Evolutionary conservation across 2,888 invertebrate species (phyloP).

Genomic region (Polymixis lichenea): DNA sequence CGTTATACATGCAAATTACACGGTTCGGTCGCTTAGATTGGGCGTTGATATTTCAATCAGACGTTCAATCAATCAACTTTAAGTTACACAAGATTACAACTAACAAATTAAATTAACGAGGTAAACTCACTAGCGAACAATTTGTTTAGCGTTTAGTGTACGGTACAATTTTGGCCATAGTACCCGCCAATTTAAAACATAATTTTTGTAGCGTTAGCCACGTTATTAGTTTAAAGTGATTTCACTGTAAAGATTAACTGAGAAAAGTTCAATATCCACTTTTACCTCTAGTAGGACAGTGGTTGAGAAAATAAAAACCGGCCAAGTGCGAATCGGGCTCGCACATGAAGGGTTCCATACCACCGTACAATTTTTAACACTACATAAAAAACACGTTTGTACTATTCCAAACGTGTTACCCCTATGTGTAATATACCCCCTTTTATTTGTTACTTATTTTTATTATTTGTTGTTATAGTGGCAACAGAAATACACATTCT

Average conservation of each 20-base stretch:
- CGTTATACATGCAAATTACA: conserved; percentile 3
- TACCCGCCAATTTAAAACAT: not conserved
- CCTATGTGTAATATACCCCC: no score
- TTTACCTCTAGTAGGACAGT: not conserved
- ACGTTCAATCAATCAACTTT: conserved; percentile 29
- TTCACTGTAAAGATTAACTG: no score
- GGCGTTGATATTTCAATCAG: conserved; percentile 25
- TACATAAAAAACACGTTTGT: no score
- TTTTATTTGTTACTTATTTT: no score
- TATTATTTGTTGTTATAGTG: no score
- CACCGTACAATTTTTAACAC: no score
- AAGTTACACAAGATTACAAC: not conserved
- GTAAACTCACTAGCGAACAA: not conserved
- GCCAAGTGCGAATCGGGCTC: no score
- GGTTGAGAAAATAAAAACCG: not conserved
- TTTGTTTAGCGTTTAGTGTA: not conserved
- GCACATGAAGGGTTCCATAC: no score
- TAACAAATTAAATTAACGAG: not conserved
- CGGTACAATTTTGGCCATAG: not conserved
- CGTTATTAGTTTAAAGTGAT: not conserved
- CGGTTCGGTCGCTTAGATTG: not conserved
- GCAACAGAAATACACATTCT: no score
- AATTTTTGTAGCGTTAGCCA: not conserved
- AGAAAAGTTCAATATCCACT: not conserved
- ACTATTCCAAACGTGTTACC: no score